phyloP scores from a whole-genome alignment of 2,888 invertebrate species.

The Orchesellides sinensis region DNA sequence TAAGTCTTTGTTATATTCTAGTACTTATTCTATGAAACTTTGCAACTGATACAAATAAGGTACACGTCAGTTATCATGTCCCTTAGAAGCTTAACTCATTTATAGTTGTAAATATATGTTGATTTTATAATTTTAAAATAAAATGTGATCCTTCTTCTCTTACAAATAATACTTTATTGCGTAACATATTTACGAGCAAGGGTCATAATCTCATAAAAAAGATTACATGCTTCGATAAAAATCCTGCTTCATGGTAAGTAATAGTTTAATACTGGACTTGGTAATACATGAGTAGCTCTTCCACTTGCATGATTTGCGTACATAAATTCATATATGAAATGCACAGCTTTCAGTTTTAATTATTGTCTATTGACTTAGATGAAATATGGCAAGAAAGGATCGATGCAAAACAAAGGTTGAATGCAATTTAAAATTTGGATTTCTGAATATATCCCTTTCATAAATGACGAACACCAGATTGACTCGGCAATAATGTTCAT shows the following conservation, averaged over 20 bases:
- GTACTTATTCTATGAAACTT: background rate
- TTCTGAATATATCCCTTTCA: background rate
- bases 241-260: background rate
- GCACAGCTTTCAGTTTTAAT: conserved; percentile 24
- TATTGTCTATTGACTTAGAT: conserved; percentile 31
- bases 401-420: background rate
- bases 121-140: conserved; percentile 59
- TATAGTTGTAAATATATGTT: conserved; percentile 43
- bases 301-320: too few species aligned
- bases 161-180: conserved; percentile 6
- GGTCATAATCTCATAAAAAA: background rate
- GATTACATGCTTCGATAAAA: background rate
- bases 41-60: background rate
- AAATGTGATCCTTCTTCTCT: conserved; percentile 60
- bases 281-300: too few species aligned
- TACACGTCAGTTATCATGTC: too few species aligned
- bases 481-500: too few species aligned
- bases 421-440: background rate
- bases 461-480: too few species aligned
- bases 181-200: background rate
- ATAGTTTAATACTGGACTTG: too few species aligned
- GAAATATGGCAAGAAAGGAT: conserved; percentile 17
- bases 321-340: background rate
- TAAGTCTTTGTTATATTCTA: background rate
- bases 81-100: conserved; percentile 21